Conservation (phyloP, 2,888 invertebrate genomes). For the Chalcosyrphus nemorum region DNA sequence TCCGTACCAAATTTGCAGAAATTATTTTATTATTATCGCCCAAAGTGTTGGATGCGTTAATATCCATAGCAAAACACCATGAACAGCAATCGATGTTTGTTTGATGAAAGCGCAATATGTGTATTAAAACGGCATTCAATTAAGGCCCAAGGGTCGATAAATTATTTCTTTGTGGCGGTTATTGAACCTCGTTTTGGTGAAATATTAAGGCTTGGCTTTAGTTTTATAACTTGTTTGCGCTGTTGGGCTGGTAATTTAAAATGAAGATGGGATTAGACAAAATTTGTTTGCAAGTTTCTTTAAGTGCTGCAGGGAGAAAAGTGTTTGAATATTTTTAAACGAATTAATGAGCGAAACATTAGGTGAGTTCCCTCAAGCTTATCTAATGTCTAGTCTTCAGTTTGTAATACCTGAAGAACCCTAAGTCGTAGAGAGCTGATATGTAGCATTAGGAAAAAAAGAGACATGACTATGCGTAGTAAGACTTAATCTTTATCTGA, state of each 20-base stretch:
- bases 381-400: no score
- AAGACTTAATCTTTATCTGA: no score
- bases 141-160: constrained; percentile 1
- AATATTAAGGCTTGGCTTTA: not conserved
- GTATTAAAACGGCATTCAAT: constrained; percentile 7
- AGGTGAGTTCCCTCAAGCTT: no score
- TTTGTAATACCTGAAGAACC: no score
- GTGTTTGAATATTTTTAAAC: no score
- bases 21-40: not conserved
- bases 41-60: not conserved
- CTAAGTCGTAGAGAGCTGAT: no score
- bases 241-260: not conserved
- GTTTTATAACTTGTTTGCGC: not conserved
- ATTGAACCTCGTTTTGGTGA: constrained; percentile 2
- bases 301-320: not conserved
- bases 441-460: no score
- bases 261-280: not conserved
- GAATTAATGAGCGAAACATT: no score
- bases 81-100: not conserved
- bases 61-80: not conserved
- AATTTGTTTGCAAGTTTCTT: not conserved
- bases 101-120: constrained; percentile 15
- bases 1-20: not conserved
- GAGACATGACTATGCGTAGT: no score
- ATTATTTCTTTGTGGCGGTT: not conserved